These are phyloP conservation scores for Seriola dumerili DNA, from an alignment of 2,113 vertebrate species.

Conservation along the genomic window DNA sequence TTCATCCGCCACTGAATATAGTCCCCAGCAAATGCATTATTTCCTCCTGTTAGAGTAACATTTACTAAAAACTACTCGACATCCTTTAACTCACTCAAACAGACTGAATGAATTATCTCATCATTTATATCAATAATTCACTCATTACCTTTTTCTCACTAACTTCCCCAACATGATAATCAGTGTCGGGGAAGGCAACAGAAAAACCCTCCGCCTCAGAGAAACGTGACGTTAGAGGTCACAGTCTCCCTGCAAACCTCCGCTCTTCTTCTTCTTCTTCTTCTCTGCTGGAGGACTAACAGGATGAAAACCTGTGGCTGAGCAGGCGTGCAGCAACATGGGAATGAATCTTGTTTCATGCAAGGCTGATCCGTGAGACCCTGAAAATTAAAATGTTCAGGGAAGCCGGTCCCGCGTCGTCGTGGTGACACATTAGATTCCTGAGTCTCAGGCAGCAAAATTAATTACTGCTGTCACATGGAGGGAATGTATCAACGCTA, in stretches of 20 bases:
- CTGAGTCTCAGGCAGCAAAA: constrained; percentile 19
- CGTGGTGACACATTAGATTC: neutral
- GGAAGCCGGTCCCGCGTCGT: neutral
- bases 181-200: too few relatives aligned
- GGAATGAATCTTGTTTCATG: constrained; percentile 28
- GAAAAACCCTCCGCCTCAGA: too few relatives aligned
- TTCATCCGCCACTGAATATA: too few relatives aligned
- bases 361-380: constrained; percentile 23
- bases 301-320: constrained; percentile 1
- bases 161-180: too few relatives aligned
- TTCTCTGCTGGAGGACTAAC: constrained; percentile 31
- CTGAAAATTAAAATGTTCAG: constrained; percentile 14
- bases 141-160: too few relatives aligned
- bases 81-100: too few relatives aligned
- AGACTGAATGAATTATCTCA: too few relatives aligned
- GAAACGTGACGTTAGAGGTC: neutral
- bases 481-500: neutral
- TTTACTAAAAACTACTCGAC: too few relatives aligned
- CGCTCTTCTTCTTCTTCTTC: neutral
- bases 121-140: too few relatives aligned
- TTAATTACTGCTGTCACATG: constrained; percentile 39
- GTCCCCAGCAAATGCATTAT: too few relatives aligned
- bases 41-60: too few relatives aligned
- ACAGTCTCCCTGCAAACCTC: neutral
- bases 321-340: neutral